A percentile compares a stretch with the other conserved stretches of the same genome.
Conservation (phyloP, 2,888 invertebrate genomes). For the Drosophila limbata region DNA sequence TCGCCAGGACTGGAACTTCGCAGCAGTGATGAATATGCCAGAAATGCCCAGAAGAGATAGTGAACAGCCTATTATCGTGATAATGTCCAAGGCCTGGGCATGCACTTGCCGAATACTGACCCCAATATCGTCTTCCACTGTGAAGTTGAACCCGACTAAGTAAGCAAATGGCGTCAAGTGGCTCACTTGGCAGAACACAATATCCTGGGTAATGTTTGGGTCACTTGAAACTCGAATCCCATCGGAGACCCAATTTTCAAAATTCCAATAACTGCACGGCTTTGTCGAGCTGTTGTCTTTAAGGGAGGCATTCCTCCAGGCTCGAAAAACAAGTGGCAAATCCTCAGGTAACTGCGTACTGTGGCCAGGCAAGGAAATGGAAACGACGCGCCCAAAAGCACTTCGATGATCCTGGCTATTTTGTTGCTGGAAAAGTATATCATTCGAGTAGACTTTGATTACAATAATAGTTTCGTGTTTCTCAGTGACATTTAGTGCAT, state of each 20-base stretch:
- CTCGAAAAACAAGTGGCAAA: conserved; percentile 86
- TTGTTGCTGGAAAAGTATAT: conserved; percentile 87
- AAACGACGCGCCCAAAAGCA: conserved; percentile 86
- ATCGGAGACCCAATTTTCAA: conserved; percentile 87
- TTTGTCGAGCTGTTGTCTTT: conserved; percentile 2
- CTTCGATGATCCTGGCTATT: conserved; percentile 71
- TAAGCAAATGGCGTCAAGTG: conserved; percentile 88
- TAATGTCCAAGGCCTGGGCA: conserved; percentile 86
- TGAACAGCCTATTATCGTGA: conserved; percentile 87
- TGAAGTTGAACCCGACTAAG: conserved; percentile 81
- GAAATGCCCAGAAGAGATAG: conserved; percentile 87
- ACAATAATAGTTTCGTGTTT: conserved; percentile 84
- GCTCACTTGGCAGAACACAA: conserved; percentile 86
- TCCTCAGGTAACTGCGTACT: conserved; percentile 86
- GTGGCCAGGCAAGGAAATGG: conserved; percentile 88
- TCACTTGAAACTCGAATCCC: conserved; percentile 86
- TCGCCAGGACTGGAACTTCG: conserved; percentile 87
- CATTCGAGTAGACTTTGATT: conserved; percentile 87
- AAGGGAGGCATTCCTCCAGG: neutral
- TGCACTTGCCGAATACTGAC: conserved; percentile 29
- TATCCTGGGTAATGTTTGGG: conserved; percentile 78
- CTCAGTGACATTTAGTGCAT: conserved; percentile 60
- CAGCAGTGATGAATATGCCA: conserved; percentile 87
- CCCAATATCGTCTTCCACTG: conserved; percentile 40
- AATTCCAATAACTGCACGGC: conserved; percentile 88